Evolutionary conservation across 1,140 invertebrate species (phyloP), one percentile per base, ranked within the genome.

Genomic region (Lordiphosa clarofinis): DNA sequence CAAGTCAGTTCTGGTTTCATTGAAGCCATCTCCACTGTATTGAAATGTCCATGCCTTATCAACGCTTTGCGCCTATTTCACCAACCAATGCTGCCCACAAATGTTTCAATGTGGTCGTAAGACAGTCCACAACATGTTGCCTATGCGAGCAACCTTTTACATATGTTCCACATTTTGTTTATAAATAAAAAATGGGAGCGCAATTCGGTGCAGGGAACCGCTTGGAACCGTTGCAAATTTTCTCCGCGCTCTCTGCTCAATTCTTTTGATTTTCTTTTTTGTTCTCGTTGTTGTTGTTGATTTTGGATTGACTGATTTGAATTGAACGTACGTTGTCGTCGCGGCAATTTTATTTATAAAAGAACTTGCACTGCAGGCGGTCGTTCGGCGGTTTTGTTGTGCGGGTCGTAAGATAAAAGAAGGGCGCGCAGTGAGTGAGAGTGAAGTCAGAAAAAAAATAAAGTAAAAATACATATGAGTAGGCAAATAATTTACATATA

Each of bases 151-250:
- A 21, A 21, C 42, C 11, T 15, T 36, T 19, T 59, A 44, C 48
- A 73, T 76, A 66, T 59, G 75, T 86, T 87, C 82, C 82, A 87
- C 82, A 82, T 70, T 64, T 65, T 66, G 70, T 78, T 87, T 87
- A 87, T 84, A 87, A 86, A 86, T 78, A 87, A 78, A 73, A 78
- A 73, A 68, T 84, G 71, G 73, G 73, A 84, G 73, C 73, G 63
- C 73, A 60, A 28, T 73, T 78, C 53, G 75, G 73, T 86, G 79
- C 86, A 86, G 86, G 86, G 86, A 86, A 87, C 79, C 79, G 79
- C 62, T 82, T 87, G 79, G 86, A 87, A 87, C 73, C 69, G 60
- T 78, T 84, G 78, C 78, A 84, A 84, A 84, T 70, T 58, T 82
- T 44, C 52, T 54, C 47, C 33, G 43, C 33, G 43, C 21, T 58